A percentile compares a stretch with the other conserved stretches of the same genome.
phyloP scores from a whole-genome alignment of 2,113 vertebrate species.

The Amazona vittata region DNA sequence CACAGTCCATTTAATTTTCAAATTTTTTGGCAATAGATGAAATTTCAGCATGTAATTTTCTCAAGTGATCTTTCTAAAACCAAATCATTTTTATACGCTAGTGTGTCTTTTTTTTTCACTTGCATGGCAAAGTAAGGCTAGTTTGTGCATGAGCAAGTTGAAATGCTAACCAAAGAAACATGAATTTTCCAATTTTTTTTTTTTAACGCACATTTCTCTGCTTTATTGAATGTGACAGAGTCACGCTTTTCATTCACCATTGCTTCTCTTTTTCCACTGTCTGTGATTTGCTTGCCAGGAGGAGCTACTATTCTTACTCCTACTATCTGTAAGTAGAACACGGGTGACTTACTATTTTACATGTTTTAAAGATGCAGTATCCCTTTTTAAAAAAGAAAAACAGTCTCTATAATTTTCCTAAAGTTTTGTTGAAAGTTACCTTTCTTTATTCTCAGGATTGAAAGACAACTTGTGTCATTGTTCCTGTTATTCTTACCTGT shows the following conservation, averaged over 20 bases:
- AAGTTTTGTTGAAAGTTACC: not conserved
- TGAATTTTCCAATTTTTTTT: constrained; percentile 72
- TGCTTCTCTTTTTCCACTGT: constrained; percentile 96
- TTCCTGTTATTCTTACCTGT: not conserved
- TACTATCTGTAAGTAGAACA: constrained; percentile 99
- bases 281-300: constrained; percentile 99
- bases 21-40: constrained; percentile 72
- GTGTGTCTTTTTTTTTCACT: constrained; percentile 75
- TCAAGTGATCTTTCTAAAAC: constrained; percentile 65
- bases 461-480: not conserved
- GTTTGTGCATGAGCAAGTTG: constrained; percentile 81
- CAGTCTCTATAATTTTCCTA: constrained; percentile 26
- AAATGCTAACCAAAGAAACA: constrained; percentile 79
- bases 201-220: constrained; percentile 86
- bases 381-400: constrained; percentile 91
- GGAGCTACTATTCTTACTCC: constrained; percentile 99
- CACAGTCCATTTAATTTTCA: constrained; percentile 76
- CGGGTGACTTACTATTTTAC: constrained; percentile 82
- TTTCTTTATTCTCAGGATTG: constrained; percentile 7
- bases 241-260: constrained; percentile 98
- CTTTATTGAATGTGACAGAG: constrained; percentile 88
- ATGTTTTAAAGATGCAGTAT: constrained; percentile 97
- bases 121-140: constrained; percentile 85
- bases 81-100: constrained; percentile 75
- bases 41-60: constrained; percentile 82